These are phyloP conservation scores for Thomomys bottae DNA, from an alignment of 2,113 vertebrate genomes.

Conservation along the genomic window DNA sequence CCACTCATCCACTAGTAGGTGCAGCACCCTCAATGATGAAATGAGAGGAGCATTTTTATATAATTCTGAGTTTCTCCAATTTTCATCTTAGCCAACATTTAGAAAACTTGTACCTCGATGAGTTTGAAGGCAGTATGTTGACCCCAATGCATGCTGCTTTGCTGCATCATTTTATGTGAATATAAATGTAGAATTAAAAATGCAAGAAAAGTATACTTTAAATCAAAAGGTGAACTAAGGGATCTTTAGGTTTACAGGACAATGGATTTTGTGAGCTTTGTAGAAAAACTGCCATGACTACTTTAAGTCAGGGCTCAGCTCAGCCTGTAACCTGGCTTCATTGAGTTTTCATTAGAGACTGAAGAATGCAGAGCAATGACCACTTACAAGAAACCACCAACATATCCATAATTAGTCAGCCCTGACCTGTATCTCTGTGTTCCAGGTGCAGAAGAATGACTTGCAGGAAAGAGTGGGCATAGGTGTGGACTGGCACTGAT, in stretches of 20 bases:
- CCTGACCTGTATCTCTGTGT: conserved; percentile 92
- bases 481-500: conserved; percentile 92
- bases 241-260: not conserved
- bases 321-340: not conserved
- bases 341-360: no score
- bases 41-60: not conserved
- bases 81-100: conserved; percentile 41
- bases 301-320: not conserved
- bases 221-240: not conserved
- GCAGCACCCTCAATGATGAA: conserved; percentile 27
- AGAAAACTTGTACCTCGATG: conserved; percentile 52
- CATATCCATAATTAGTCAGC: not conserved
- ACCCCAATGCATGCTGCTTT: not conserved
- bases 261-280: not conserved
- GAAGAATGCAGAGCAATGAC: not conserved
- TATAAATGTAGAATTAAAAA: conserved; percentile 5
- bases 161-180: not conserved
- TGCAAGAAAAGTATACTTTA: not conserved
- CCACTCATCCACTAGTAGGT: conserved; percentile 21
- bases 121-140: not conserved
- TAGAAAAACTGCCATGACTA: not conserved
- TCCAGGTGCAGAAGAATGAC: conserved; percentile 94
- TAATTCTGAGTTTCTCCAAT: not conserved
- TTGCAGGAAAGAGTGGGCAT: conserved; percentile 94
- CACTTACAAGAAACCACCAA: not conserved